These are phyloP conservation scores for Pycnomerus fuliginosus DNA, from an alignment of 2,888 invertebrate species.

Conservation along the genomic window DNA sequence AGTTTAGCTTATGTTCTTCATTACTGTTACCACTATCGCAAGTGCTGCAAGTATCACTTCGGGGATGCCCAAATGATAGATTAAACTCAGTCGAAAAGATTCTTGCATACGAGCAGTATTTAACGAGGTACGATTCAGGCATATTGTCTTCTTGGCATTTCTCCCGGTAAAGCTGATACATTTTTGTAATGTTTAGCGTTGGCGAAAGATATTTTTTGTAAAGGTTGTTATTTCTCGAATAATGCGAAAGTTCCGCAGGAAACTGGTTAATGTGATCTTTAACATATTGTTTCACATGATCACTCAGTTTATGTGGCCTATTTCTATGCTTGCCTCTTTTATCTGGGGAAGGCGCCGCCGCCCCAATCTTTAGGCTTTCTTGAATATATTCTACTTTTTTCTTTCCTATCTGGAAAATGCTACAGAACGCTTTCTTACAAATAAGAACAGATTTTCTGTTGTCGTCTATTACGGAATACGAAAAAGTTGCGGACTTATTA, in stretches of 20 bases:
- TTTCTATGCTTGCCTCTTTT: background rate
- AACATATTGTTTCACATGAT: background rate
- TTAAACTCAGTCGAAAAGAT: constrained; percentile 3
- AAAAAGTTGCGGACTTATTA: background rate
- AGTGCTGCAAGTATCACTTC: constrained; percentile 4
- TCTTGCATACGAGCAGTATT: background rate
- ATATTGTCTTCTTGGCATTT: background rate
- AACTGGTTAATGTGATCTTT: constrained; percentile 1
- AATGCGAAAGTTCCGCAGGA: constrained; percentile 1
- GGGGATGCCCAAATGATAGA: constrained; percentile 2
- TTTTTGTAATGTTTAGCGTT: constrained; percentile 1
- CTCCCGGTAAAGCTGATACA: constrained; percentile 2
- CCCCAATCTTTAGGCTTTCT: background rate
- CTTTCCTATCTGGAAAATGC: background rate
- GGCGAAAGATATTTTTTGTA: constrained; percentile 4
- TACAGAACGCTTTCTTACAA: background rate
- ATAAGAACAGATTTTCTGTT: background rate
- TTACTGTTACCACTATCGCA: background rate
- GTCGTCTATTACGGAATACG: background rate
- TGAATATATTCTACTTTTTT: background rate
- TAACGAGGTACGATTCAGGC: background rate
- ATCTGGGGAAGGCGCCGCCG: background rate
- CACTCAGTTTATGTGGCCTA: background rate
- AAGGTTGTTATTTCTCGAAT: background rate
- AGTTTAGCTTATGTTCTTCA: background rate